Base-by-base conservation (phyloP, 2,797 vertebrate species). In the Rhynchonycteris naso region DNA sequence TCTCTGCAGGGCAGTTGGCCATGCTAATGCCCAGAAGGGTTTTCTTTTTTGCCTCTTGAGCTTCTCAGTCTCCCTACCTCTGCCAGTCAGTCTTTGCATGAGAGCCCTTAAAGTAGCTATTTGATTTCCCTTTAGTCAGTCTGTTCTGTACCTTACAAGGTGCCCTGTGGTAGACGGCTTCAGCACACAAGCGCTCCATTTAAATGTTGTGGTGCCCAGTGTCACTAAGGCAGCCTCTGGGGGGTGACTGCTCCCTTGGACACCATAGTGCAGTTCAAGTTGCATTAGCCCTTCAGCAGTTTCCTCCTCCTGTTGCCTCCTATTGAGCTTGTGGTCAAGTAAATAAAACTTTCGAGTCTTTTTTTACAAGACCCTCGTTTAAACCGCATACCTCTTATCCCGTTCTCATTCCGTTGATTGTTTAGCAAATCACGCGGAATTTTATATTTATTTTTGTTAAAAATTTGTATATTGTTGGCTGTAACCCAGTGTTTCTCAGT, bases 381-480 rank as follows among this genome's bases (percentile, higher is more conserved):
- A 68, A 90, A 30, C 52, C 56, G 28, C 58, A 13, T 24, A 61
- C 35, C 47, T 35, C 54, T 38, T 68, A 8, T 74, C 15, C 33
- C 69, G 3, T 61, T 91, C 38, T 74, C 61, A 43, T 14, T 15
- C 63, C 63, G 76, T 33, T 69, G 65, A 71, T 71, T 88, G 65
- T 63, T 68, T 87, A 80, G n/a, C 22, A 21, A 9, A 4, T 43
- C 63, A 56, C 65, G 86, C 68, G 82, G 68, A 76, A 33, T 74
- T 76, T 90, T 80, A 19, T 93, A 71, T 56, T 88, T 56, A 93
- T 93, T 95, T 92, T n/a, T 88, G 28, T 81, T 82, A 78, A 90
- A 92, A 78, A 5, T 33, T 68, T 68, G 5, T 76, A 16, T 86
- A 79, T 95, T 66, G 14, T 43, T 88, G 59, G 16, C 86, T 83